Evolutionary conservation across 35 echinoderm and acorn worm genomes (phyloP).

Genomic region (Antedon bifida): DNA sequence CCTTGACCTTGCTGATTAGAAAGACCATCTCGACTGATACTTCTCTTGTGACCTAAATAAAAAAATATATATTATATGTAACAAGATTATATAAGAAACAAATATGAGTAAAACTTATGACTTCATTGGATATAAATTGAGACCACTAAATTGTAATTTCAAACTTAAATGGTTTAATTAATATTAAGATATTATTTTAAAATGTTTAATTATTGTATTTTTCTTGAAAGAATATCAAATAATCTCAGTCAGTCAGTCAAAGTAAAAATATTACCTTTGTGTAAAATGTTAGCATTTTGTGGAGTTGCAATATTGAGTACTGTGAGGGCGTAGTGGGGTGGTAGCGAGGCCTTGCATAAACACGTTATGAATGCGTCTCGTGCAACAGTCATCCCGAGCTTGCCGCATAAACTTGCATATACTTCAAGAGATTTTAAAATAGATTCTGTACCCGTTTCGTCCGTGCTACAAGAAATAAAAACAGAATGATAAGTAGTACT

Average conservation of each 20-base stretch:
- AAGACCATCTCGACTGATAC: constrained; percentile 48
- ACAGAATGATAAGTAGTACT: too few species aligned
- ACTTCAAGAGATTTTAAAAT: constrained; percentile 91
- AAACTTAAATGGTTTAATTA: too few species aligned
- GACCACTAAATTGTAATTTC: too few species aligned
- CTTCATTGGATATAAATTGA: constrained; percentile 6
- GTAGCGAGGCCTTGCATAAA: constrained; percentile 75
- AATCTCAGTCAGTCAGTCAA: too few species aligned
- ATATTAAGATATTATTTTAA: too few species aligned
- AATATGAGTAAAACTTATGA: not conserved
- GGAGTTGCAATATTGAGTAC: constrained; percentile 89
- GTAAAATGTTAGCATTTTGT: not conserved
- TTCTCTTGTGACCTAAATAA: constrained; percentile 46
- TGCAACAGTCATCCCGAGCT: constrained; percentile 58
- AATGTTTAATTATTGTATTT: too few species aligned
- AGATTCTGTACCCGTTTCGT: constrained; percentile 80
- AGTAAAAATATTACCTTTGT: constrained; percentile 19
- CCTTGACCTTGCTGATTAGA: constrained; percentile 16
- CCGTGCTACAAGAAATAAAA: constrained; percentile 47
- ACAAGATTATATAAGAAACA: not conserved
- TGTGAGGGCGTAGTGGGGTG: constrained; percentile 80
- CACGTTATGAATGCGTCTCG: constrained; percentile 93
- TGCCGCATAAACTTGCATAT: constrained; percentile 95
- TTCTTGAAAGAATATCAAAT: too few species aligned
- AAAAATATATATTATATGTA: too few species aligned